These are phyloP conservation scores for Athripsodes cinereus DNA, from an alignment of 2,888 invertebrate species.

Conservation along the genomic window DNA sequence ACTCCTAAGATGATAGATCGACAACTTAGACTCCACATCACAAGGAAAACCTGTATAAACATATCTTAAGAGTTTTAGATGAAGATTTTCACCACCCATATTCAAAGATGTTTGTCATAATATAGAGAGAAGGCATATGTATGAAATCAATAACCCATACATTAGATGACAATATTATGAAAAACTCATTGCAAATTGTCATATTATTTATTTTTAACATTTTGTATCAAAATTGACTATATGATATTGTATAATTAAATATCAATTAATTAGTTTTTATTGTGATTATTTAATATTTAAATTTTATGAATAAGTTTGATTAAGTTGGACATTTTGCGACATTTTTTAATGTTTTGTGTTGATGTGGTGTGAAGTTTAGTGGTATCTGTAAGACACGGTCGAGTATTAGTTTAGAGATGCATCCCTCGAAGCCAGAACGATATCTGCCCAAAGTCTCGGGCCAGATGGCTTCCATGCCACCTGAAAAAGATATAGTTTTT, in stretches of 20 bases:
- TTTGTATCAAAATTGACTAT: conserved; percentile 4
- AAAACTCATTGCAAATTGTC: no score
- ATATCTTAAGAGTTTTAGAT: no score
- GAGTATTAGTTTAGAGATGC: conserved; percentile 75
- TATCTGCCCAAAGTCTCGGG: conserved; percentile 66
- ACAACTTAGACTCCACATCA: no score
- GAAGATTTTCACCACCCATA: no score
- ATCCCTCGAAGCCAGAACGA: conserved; percentile 69
- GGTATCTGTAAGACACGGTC: conserved; percentile 74
- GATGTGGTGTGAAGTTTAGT: conserved; percentile 58
- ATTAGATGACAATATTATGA: neutral
- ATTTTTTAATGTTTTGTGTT: conserved; percentile 54
- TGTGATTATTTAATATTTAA: conserved; percentile 2
- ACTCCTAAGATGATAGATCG: no score
- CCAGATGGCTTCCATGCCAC: conserved; percentile 73
- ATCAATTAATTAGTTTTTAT: neutral
- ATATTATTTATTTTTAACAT: neutral
- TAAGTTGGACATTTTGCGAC: conserved; percentile 44
- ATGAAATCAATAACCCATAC: neutral
- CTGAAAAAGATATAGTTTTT: conserved; percentile 38
- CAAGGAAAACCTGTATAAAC: no score
- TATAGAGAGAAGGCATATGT: no score
- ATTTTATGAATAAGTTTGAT: neutral
- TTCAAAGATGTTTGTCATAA: no score
- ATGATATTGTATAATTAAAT: neutral